These are phyloP conservation scores for Noturus placidus DNA, from an alignment of 2,113 vertebrate species.

Conservation along the genomic window DNA sequence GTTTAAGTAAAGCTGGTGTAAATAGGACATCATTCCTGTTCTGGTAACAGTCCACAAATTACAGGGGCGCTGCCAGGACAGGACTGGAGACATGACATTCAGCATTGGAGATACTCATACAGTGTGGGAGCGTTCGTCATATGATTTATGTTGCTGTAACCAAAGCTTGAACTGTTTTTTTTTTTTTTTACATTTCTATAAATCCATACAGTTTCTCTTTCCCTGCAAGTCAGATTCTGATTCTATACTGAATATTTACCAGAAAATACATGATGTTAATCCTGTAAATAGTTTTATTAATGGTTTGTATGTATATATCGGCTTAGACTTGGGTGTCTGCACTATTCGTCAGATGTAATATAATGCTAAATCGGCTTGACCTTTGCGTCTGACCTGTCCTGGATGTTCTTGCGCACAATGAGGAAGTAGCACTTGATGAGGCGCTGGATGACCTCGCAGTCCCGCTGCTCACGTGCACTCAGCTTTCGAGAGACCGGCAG, in stretches of 20 bases:
- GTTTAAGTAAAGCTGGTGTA: background rate
- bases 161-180: background rate
- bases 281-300: background rate
- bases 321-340: background rate
- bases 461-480: conserved; percentile 74
- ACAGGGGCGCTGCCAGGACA: background rate
- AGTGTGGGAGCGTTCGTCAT: background rate
- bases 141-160: background rate
- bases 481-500: conserved; percentile 73
- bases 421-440: conserved; percentile 83
- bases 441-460: conserved; percentile 81
- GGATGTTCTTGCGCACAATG: conserved; percentile 82
- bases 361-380: background rate
- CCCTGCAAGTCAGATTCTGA: background rate
- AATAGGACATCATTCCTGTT: background rate
- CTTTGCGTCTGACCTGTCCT: conserved; percentile 73
- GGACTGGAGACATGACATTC: background rate
- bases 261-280: background rate
- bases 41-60: background rate
- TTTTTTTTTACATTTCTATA: background rate
- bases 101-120: background rate
- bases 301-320: background rate
- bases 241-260: background rate
- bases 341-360: background rate
- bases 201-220: background rate